Percentiles rank a stretch among this genome's conserved stretches.
These are phyloP conservation scores for Pteromalus puparum DNA, from an alignment of 1,140 invertebrate genomes.

Conservation along the genomic window DNA sequence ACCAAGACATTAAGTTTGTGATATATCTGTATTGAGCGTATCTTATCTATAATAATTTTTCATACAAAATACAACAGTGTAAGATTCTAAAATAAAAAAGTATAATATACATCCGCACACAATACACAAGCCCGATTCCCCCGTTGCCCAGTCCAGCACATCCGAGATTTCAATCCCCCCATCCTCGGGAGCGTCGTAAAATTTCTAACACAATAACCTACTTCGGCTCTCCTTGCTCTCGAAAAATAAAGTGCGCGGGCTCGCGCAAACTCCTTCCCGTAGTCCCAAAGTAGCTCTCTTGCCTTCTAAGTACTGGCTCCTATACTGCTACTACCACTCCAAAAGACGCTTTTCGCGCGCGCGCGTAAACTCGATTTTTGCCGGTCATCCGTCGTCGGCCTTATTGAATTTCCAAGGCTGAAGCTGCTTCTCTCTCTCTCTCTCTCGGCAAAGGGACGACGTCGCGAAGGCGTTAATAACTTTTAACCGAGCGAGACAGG, in stretches of 20 bases:
- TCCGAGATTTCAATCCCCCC: neutral
- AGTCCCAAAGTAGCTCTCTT: neutral
- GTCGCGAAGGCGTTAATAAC: slow-evolving; percentile 13
- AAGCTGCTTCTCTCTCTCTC: neutral
- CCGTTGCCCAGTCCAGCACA: neutral
- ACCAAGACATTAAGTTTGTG: neutral
- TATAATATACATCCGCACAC: neutral
- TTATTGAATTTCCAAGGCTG: slow-evolving; percentile 34
- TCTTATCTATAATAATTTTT: too few species aligned
- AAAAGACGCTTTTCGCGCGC: neutral
- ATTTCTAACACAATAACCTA: slow-evolving; percentile 42
- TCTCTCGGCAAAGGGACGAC: neutral
- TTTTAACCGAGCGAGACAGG: slow-evolving; percentile 35
- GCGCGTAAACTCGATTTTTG: slow-evolving; percentile 28
- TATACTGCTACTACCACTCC: neutral
- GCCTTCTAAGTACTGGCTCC: neutral
- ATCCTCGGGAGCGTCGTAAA: neutral
- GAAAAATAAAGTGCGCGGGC: slow-evolving; percentile 16
- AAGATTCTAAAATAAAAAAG: neutral
- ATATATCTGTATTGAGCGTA: too few species aligned
- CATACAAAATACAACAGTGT: neutral
- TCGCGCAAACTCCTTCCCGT: neutral
- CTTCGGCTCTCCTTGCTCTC: neutral
- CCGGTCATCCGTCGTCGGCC: slow-evolving; percentile 14
- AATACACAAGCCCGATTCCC: neutral